phyloP scores from a whole-genome alignment of 2,888 invertebrate species.

The Lasioglossum marginatum region DNA sequence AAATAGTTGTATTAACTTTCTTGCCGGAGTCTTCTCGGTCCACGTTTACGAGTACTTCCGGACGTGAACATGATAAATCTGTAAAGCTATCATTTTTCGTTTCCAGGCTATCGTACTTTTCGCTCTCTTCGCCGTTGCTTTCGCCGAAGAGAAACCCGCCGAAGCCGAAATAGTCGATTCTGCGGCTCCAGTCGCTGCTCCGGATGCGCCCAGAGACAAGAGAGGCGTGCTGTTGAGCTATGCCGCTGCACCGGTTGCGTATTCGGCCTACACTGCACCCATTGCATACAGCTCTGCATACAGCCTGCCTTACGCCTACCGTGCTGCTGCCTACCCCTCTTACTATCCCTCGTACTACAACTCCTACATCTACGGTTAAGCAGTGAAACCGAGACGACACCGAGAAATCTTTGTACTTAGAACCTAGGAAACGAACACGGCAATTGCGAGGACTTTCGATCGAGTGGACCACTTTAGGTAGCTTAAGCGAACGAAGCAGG shows the following conservation, averaged over 20 bases:
- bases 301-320: conserved; percentile 71
- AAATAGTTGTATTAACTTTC: neutral
- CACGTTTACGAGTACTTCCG: neutral
- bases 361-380: conserved; percentile 64
- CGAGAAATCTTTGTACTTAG: neutral
- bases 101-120: conserved; percentile 75
- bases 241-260: conserved; percentile 62
- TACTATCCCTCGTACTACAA: conserved; percentile 69
- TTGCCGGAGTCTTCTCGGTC: neutral
- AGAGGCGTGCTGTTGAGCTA: conserved; percentile 71
- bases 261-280: conserved; percentile 68
- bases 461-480: neutral
- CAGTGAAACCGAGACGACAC: neutral
- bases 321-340: conserved; percentile 66
- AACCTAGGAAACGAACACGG: conserved; percentile 40
- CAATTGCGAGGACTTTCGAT: conserved; percentile 23
- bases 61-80: neutral
- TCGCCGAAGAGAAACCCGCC: conserved; percentile 60
- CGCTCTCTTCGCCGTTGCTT: conserved; percentile 75
- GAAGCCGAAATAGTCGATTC: conserved; percentile 47
- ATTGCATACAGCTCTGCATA: conserved; percentile 61
- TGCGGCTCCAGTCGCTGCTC: conserved; percentile 6
- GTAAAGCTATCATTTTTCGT: neutral
- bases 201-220: conserved; percentile 72
- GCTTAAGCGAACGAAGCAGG: conserved; percentile 11